Conservation (phyloP, 2,888 invertebrate species). For the Rhyacophila evoluta region DNA sequence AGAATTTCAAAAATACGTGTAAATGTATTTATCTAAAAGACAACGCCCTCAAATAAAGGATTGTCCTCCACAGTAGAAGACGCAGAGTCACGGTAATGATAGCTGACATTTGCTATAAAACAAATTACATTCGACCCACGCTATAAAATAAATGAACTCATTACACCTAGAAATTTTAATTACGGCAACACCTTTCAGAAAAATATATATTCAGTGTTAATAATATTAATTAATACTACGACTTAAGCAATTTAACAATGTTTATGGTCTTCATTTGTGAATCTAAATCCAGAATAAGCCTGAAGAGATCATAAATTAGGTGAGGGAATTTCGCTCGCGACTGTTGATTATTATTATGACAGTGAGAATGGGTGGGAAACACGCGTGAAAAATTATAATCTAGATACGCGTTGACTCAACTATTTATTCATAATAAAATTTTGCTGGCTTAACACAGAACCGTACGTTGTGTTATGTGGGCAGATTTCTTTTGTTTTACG, state of each 20-base stretch:
- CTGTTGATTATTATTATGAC: constrained; percentile 22
- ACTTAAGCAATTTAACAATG: background rate
- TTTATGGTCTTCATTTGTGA: background rate
- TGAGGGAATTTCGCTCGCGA: background rate
- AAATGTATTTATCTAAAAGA: too few species aligned
- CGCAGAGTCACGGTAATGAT: background rate
- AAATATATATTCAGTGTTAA: background rate
- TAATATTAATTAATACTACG: background rate
- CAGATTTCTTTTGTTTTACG: too few species aligned
- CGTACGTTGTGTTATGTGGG: background rate
- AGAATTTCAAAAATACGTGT: too few species aligned
- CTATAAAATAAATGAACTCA: background rate
- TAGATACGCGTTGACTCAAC: constrained; percentile 9
- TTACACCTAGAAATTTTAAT: background rate
- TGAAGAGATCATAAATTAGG: constrained; percentile 10
- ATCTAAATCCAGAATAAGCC: constrained; percentile 9
- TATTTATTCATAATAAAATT: constrained; percentile 16
- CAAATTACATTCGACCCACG: background rate
- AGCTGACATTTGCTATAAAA: background rate
- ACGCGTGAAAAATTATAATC: constrained; percentile 18
- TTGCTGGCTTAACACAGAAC: background rate
- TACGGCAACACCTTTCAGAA: background rate
- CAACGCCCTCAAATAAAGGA: too few species aligned
- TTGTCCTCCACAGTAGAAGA: too few species aligned
- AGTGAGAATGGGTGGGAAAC: constrained; percentile 3